phyloP scores from a whole-genome alignment of 2,797 vertebrate species.

The Sebastes kiyomatsui region DNA sequence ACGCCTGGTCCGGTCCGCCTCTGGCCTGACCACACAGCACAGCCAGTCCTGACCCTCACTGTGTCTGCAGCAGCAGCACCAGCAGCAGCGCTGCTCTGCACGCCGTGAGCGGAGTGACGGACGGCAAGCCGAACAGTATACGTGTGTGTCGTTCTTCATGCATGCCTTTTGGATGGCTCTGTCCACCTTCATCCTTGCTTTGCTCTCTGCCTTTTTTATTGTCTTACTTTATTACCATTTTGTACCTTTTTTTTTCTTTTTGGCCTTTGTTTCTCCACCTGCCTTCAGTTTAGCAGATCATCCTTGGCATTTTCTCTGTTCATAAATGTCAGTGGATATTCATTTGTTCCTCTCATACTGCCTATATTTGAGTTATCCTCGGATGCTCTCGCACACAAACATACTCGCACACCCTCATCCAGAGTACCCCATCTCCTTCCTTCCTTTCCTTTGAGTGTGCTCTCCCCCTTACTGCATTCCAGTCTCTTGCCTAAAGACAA shows the following conservation, averaged over 20 bases:
- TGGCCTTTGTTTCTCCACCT: neutral
- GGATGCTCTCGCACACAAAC: neutral
- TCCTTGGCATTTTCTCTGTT: conserved; percentile 9
- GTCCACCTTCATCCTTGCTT: conserved; percentile 48
- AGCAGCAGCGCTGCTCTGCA: conserved; percentile 47
- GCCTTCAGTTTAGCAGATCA: conserved; percentile 29
- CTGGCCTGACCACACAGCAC: conserved; percentile 57
- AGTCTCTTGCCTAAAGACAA: conserved; percentile 61
- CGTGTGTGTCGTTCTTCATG: conserved; percentile 62
- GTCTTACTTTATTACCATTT: conserved; percentile 30
- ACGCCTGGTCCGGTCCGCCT: conserved; percentile 48
- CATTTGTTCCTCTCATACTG: conserved; percentile 39
- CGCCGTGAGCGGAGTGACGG: conserved; percentile 74
- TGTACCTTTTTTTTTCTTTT: conserved; percentile 5
- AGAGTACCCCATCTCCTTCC: conserved; percentile 19
- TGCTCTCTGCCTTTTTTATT: conserved; percentile 14
- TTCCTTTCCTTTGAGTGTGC: conserved; percentile 10
- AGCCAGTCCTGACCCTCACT: conserved; percentile 73
- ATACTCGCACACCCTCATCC: conserved; percentile 7
- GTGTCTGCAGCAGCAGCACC: conserved; percentile 44
- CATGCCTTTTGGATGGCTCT: conserved; percentile 69
- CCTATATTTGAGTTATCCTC: conserved; percentile 43
- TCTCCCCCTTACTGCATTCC: conserved; percentile 61
- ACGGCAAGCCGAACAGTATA: conserved; percentile 55
- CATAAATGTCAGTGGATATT: conserved; percentile 33